Evolutionary conservation across 2,888 invertebrate species (phyloP).

Genomic region (Stenchaetothrips biformis): DNA sequence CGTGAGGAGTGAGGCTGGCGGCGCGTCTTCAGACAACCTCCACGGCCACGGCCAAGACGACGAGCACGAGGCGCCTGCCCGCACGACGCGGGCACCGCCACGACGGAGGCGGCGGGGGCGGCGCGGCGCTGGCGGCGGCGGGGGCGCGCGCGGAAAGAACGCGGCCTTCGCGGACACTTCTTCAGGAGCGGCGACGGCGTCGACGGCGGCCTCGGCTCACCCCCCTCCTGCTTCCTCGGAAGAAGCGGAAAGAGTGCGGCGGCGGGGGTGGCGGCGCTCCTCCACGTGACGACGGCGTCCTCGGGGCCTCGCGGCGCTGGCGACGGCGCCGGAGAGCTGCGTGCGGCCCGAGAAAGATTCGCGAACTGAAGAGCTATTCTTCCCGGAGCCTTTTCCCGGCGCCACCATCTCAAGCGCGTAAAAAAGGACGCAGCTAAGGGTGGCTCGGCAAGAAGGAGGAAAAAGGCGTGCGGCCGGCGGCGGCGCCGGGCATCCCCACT

Average conservation of each 20-base stretch:
- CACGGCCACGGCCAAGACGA: constrained; percentile 10
- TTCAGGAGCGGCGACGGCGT: constrained; percentile 13
- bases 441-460: constrained; percentile 13
- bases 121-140: constrained; percentile 13
- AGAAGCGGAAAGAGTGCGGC: constrained; percentile 10
- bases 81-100: not conserved
- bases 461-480: not conserved
- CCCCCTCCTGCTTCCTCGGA: constrained; percentile 5
- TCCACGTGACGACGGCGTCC: constrained; percentile 10
- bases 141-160: constrained; percentile 21
- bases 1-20: not conserved
- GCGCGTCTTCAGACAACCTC: constrained; percentile 22
- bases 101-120: constrained; percentile 1
- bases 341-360: constrained; percentile 22
- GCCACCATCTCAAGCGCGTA: constrained; percentile 19
- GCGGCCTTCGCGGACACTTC: constrained; percentile 13
- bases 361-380: constrained; percentile 24
- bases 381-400: constrained; percentile 22
- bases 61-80: not conserved
- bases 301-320: constrained; percentile 7
- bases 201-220: constrained; percentile 10
- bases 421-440: constrained; percentile 22
- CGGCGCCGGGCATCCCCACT: constrained; percentile 2
- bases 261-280: constrained; percentile 20
- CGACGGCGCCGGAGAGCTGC: constrained; percentile 13